A percentile compares a stretch with the other conserved stretches of the same genome.
Conservation (phyloP, 2,797 vertebrate species). For the Ctenopoma multispine region DNA sequence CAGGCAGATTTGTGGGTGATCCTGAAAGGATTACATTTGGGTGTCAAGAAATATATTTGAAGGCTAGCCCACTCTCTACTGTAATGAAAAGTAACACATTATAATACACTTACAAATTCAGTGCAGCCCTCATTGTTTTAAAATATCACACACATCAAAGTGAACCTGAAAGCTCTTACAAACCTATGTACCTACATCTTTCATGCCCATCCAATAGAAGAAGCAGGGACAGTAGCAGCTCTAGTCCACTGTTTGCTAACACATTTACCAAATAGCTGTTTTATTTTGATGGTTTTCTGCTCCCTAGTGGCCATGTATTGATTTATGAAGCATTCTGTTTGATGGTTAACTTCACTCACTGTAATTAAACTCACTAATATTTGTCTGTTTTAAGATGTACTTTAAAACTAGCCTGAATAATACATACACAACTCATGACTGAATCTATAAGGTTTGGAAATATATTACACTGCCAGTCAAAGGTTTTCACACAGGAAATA, state of each 20-base stretch:
- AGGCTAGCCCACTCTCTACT: not conserved
- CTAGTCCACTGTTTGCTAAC: too few relatives aligned
- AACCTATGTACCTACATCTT: too few relatives aligned
- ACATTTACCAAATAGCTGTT: too few relatives aligned
- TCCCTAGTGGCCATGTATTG: too few relatives aligned
- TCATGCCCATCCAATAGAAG: not conserved
- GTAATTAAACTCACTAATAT: too few relatives aligned
- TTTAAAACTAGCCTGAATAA: not conserved
- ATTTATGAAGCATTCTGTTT: too few relatives aligned
- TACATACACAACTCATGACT: too few relatives aligned
- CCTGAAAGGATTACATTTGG: slow-evolving; percentile 18
- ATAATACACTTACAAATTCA: slow-evolving; percentile 19
- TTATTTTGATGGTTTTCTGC: too few relatives aligned
- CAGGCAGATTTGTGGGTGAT: slow-evolving; percentile 17
- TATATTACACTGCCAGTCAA: too few relatives aligned
- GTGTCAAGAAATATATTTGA: slow-evolving; percentile 4
- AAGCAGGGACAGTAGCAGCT: not conserved
- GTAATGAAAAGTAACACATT: slow-evolving; percentile 13
- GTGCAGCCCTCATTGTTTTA: slow-evolving; percentile 1
- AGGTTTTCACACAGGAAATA: too few relatives aligned
- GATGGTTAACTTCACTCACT: too few relatives aligned
- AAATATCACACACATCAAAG: not conserved
- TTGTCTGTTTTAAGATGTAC: not conserved
- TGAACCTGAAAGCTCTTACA: not conserved
- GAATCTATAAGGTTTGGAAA: too few relatives aligned